Evolutionary conservation across 1,140 invertebrate species (phyloP).

Genomic region (Drosophila obscura): DNA sequence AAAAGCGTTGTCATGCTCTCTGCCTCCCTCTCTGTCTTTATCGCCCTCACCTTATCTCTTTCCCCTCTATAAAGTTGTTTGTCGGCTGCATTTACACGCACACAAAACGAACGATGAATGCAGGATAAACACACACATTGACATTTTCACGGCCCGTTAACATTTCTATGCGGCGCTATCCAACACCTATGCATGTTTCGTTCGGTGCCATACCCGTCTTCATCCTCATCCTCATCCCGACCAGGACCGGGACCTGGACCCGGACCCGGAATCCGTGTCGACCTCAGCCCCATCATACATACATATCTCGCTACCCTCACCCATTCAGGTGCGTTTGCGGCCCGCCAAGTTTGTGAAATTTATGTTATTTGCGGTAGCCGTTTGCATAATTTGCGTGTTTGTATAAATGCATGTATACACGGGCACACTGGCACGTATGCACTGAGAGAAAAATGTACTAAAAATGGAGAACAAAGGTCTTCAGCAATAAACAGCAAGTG

Average conservation of each 20-base stretch:
- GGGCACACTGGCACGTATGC: constrained; percentile 10
- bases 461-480: not conserved
- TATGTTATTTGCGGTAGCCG: constrained; percentile 81
- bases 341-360: constrained; percentile 75
- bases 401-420: constrained; percentile 60
- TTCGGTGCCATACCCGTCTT: no score
- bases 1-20: constrained; percentile 54
- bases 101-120: constrained; percentile 23
- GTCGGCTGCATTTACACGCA: constrained; percentile 58
- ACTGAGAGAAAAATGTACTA: constrained; percentile 4
- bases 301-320: not conserved
- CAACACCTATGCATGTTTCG: constrained; percentile 53
- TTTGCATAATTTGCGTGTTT: constrained; percentile 82
- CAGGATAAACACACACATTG: constrained; percentile 22
- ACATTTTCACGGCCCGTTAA: constrained; percentile 41
- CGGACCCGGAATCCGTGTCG: not conserved
- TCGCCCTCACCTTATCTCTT: not conserved
- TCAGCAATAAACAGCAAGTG: not conserved
- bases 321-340: constrained; percentile 65
- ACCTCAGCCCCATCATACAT: not conserved
- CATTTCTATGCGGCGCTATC: constrained; percentile 69
- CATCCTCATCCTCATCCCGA: constrained; percentile 2
- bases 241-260: not conserved
- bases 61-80: constrained; percentile 68
- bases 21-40: not conserved